Conservation (phyloP, 2,888 invertebrate genomes). For the Acronicta aceris region DNA sequence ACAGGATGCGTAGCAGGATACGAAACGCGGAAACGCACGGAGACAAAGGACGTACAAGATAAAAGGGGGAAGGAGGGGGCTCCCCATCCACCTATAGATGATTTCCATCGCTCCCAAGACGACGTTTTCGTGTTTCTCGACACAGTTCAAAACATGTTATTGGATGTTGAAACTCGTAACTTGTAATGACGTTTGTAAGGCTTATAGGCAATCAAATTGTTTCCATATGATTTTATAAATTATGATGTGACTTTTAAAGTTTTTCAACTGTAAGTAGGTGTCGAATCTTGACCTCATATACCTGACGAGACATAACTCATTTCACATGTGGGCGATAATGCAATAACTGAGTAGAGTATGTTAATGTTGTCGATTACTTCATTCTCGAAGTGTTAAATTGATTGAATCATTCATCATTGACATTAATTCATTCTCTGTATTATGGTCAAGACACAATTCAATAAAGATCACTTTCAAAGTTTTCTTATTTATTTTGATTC, state of each 20-base stretch:
- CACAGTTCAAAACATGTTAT: slow-evolving; percentile 50
- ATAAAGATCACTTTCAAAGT: slow-evolving; percentile 17
- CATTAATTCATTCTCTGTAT: neutral
- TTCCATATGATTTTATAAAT: neutral
- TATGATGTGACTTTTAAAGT: neutral
- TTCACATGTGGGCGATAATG: slow-evolving; percentile 43
- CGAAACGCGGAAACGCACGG: slow-evolving; percentile 62
- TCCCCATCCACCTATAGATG: slow-evolving; percentile 38
- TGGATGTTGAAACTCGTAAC: slow-evolving; percentile 33
- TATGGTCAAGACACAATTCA: too few relatives aligned
- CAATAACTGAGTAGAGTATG: slow-evolving; percentile 35
- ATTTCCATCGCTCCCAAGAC: slow-evolving; percentile 54
- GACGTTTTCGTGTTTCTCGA: slow-evolving; percentile 49
- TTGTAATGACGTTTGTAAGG: slow-evolving; percentile 35
- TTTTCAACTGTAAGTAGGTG: slow-evolving; percentile 30
- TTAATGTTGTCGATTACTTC: slow-evolving; percentile 47
- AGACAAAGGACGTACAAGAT: slow-evolving; percentile 59
- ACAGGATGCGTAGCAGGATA: slow-evolving; percentile 56
- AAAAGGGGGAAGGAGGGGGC: slow-evolving; percentile 15
- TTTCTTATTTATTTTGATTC: neutral
- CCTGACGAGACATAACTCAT: slow-evolving; percentile 40
- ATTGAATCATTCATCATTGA: slow-evolving; percentile 17
- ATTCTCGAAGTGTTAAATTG: slow-evolving; percentile 17
- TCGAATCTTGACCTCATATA: slow-evolving; percentile 49
- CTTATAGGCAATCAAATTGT: slow-evolving; percentile 30